Evolutionary conservation across 2,113 vertebrate species (phyloP).

Genomic region (Pluvianellus socialis): DNA sequence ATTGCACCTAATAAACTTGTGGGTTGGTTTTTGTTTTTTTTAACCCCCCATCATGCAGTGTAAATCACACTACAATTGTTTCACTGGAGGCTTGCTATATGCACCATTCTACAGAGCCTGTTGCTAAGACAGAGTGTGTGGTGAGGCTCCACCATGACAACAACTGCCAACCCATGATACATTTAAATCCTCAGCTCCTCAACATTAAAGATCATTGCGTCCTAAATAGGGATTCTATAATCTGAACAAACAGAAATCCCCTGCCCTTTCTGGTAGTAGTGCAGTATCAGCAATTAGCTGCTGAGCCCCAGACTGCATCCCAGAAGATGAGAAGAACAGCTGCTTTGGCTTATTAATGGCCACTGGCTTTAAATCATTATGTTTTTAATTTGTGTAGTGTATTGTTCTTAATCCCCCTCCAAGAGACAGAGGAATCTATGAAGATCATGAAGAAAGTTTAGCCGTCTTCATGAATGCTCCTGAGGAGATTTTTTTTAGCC

Average conservation of each 20-base stretch:
- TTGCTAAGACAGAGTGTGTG: background rate
- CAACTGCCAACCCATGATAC: background rate
- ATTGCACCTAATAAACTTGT: conserved; percentile 16
- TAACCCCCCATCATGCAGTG: background rate
- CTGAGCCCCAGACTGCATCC: background rate
- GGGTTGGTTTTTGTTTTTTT: background rate
- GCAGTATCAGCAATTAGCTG: conserved; percentile 15
- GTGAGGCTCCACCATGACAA: conserved; percentile 14
- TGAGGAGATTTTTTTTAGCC: background rate
- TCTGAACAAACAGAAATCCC: conserved; percentile 19
- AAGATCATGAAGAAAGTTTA: background rate
- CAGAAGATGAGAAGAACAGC: conserved; percentile 24
- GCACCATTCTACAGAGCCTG: background rate
- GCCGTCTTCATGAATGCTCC: background rate
- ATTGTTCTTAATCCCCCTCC: background rate
- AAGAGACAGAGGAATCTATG: background rate
- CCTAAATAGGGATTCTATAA: conserved; percentile 11
- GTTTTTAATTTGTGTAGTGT: conserved; percentile 15
- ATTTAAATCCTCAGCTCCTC: background rate
- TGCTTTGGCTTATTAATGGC: conserved; percentile 1
- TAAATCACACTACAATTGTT: background rate
- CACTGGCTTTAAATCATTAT: background rate
- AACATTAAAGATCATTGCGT: background rate
- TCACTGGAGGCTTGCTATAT: background rate
- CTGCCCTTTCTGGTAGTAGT: background rate